Conservation (phyloP, 2,113 vertebrate genomes). For the Elgaria multicarinata region DNA sequence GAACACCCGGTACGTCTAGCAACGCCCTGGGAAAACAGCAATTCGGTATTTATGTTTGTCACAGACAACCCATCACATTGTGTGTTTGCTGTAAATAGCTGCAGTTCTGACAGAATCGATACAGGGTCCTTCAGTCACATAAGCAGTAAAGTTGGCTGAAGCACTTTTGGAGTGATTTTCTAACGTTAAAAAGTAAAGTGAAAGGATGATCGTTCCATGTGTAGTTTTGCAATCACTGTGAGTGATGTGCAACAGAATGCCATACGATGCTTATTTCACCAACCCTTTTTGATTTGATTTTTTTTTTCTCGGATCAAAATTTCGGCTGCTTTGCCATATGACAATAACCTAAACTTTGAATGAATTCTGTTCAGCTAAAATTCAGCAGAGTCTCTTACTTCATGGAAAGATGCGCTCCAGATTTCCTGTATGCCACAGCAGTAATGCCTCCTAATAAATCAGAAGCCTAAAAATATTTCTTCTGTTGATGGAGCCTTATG, state of each 20-base stretch:
- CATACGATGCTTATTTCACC: not conserved
- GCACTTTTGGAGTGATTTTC: not conserved
- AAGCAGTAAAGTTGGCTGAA: not conserved
- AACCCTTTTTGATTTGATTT: not conserved
- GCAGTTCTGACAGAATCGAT: not conserved
- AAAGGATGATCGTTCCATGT: not conserved
- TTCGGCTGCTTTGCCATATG: not conserved
- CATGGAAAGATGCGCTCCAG: not conserved
- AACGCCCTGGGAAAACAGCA: not conserved
- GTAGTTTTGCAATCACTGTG: not conserved
- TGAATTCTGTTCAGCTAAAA: not conserved
- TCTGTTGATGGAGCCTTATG: constrained; percentile 15
- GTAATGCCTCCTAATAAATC: constrained; percentile 21
- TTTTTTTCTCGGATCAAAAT: not conserved
- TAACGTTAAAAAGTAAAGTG: not conserved
- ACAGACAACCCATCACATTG: not conserved
- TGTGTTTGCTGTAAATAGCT: not conserved
- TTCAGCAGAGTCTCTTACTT: not conserved
- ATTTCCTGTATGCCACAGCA: not conserved
- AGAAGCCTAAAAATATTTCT: constrained; percentile 18
- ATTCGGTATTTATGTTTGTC: not conserved
- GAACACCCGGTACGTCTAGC: too few relatives aligned
- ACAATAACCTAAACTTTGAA: not conserved
- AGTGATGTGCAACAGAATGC: not conserved
- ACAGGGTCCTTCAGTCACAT: not conserved